These are phyloP conservation scores for Butorides virescens DNA, from an alignment of 2,113 vertebrate genomes.

Conservation along the genomic window DNA sequence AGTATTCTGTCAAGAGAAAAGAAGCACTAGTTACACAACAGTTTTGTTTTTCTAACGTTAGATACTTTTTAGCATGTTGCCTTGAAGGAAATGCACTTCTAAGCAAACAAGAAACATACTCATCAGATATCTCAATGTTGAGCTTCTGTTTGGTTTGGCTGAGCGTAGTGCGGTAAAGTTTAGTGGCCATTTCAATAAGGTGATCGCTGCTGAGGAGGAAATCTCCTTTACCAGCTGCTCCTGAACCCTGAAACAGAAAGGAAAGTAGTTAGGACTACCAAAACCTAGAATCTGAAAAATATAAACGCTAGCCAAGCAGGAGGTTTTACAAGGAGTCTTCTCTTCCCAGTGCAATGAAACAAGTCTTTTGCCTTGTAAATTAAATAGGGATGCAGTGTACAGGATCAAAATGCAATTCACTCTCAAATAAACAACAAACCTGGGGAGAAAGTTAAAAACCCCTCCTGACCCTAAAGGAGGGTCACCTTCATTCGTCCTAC, in stretches of 20 bases:
- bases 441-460: background rate
- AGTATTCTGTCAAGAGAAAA: background rate
- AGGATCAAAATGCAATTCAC: background rate
- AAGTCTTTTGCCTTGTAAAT: background rate
- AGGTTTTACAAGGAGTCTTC: background rate
- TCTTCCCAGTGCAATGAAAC: background rate
- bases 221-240: constrained; percentile 94
- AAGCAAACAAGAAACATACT: constrained; percentile 79
- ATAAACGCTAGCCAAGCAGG: background rate
- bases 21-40: background rate
- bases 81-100: background rate
- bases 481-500: background rate
- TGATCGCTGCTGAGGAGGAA: constrained; percentile 95
- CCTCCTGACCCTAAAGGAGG: background rate
- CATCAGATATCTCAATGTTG: constrained; percentile 92
- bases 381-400: background rate
- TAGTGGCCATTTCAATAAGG: constrained; percentile 97
- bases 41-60: background rate
- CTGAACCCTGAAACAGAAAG: constrained; percentile 80
- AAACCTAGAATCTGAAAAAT: background rate
- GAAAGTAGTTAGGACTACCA: background rate
- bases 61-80: background rate
- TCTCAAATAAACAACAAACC: background rate
- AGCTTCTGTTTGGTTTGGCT: constrained; percentile 86
- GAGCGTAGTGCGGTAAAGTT: constrained; percentile 87